phyloP scores from a whole-genome alignment of 2,888 invertebrate genomes.

The Steinernema scapterisci region DNA sequence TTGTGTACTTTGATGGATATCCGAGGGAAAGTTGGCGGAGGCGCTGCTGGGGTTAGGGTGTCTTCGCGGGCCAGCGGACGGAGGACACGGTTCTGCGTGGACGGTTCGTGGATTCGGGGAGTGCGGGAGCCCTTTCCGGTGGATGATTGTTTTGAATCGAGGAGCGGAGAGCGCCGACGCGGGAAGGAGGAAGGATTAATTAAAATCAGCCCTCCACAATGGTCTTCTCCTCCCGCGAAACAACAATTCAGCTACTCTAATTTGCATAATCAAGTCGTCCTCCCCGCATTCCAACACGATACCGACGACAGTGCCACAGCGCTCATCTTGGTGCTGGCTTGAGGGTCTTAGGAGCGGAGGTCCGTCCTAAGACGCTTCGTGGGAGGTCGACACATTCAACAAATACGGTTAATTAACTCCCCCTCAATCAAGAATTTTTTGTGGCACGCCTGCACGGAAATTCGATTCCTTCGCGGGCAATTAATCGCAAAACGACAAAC shows the following conservation, averaged over 20 bases:
- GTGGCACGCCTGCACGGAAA: constrained; percentile 4
- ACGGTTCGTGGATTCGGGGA: neutral
- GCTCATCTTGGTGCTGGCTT: neutral
- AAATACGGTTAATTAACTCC: constrained; percentile 17
- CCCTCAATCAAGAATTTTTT: neutral
- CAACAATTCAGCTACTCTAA: neutral
- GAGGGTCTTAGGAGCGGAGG: neutral
- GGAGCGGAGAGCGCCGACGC: neutral
- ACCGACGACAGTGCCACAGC: neutral
- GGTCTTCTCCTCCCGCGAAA: neutral
- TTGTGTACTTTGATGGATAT: constrained; percentile 10
- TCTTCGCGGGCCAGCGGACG: too few species aligned
- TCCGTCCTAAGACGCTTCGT: neutral
- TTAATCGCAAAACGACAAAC: neutral
- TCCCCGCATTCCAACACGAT: neutral
- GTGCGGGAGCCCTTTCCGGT: neutral
- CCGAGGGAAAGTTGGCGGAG: neutral
- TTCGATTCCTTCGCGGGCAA: constrained; percentile 5
- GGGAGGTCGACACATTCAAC: neutral
- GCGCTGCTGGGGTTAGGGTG: neutral
- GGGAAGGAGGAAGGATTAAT: neutral
- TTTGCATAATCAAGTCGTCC: neutral
- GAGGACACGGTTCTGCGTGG: too few species aligned
- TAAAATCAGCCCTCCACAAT: neutral
- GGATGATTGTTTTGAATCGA: neutral